phyloP scores from a whole-genome alignment of 2,797 vertebrate species.

The Phataginus tetradactyla region DNA sequence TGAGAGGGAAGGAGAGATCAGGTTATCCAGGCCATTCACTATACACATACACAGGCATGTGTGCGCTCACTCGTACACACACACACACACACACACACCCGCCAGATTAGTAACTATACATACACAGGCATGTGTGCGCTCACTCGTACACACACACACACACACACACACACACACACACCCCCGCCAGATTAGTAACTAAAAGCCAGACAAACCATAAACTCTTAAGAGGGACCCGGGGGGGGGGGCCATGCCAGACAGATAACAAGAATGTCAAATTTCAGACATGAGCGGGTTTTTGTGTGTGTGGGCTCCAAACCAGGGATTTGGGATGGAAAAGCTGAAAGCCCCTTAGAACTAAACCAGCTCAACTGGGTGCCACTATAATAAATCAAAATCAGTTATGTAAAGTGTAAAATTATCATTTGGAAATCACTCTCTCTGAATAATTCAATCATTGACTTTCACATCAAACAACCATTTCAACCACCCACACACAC shows the following conservation, averaged over 20 bases:
- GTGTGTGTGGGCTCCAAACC: conserved; percentile 19
- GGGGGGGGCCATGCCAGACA: background rate
- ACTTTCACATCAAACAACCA: conserved; percentile 90
- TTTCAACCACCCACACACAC: conserved; percentile 86
- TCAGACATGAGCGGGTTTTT: conserved; percentile 46
- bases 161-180: background rate
- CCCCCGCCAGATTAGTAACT: conserved; percentile 62
- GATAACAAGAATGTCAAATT: conserved; percentile 62
- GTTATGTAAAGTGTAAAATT: conserved; percentile 89
- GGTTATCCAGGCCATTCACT: conserved; percentile 28
- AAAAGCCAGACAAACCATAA: conserved; percentile 60
- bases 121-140: background rate
- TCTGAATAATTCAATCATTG: conserved; percentile 90
- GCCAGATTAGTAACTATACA: conserved; percentile 63
- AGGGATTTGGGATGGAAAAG: conserved; percentile 18
- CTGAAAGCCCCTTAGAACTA: conserved; percentile 37
- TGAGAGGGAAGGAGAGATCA: conserved; percentile 15
- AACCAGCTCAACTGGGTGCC: conserved; percentile 72
- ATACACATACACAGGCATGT: conserved; percentile 1
- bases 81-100: background rate
- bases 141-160: background rate
- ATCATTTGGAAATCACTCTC: conserved; percentile 88
- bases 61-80: background rate
- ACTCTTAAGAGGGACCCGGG: conserved; percentile 4
- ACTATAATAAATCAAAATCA: conserved; percentile 88